These are phyloP conservation scores for Phenganax marumi DNA, from an alignment of 92 coral and sea anemone genomes.

Conservation along the genomic window DNA sequence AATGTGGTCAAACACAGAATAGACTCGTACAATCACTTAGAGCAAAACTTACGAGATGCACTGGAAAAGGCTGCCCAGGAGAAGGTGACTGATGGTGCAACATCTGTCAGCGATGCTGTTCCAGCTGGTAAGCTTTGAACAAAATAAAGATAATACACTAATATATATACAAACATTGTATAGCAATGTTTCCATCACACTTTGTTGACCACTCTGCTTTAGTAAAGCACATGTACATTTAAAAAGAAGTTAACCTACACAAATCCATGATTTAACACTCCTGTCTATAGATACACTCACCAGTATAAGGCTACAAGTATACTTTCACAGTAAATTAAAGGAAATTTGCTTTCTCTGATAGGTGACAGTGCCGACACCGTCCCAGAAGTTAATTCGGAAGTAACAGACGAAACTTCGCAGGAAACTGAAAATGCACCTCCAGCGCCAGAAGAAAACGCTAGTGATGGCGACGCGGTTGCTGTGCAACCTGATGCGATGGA, in stretches of 20 bases:
- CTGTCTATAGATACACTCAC: too few relatives aligned
- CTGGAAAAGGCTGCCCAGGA: slow-evolving; percentile 74
- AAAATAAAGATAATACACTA: too few relatives aligned
- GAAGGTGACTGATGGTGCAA: slow-evolving; percentile 62
- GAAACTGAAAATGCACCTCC: not conserved
- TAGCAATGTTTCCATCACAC: too few relatives aligned
- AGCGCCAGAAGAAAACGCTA: slow-evolving; percentile 36
- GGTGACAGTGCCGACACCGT: slow-evolving; percentile 13
- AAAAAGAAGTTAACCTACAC: too few relatives aligned
- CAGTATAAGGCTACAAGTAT: not conserved
- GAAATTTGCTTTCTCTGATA: not conserved
- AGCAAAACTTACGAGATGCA: slow-evolving; percentile 69
- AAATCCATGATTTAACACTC: too few relatives aligned
- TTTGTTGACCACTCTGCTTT: too few relatives aligned
- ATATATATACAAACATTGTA: too few relatives aligned
- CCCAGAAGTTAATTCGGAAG: slow-evolving; percentile 51
- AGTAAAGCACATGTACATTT: too few relatives aligned
- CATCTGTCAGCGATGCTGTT: slow-evolving; percentile 35
- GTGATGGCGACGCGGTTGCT: not conserved
- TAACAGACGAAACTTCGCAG: not conserved
- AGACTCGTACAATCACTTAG: slow-evolving; percentile 74
- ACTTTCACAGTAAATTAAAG: not conserved
- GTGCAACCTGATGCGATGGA: slow-evolving; percentile 43
- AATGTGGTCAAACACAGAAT: slow-evolving; percentile 81
- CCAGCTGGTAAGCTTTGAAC: too few relatives aligned